phyloP scores from a whole-genome alignment of 2,113 vertebrate genomes.

The Turnix velox region DNA sequence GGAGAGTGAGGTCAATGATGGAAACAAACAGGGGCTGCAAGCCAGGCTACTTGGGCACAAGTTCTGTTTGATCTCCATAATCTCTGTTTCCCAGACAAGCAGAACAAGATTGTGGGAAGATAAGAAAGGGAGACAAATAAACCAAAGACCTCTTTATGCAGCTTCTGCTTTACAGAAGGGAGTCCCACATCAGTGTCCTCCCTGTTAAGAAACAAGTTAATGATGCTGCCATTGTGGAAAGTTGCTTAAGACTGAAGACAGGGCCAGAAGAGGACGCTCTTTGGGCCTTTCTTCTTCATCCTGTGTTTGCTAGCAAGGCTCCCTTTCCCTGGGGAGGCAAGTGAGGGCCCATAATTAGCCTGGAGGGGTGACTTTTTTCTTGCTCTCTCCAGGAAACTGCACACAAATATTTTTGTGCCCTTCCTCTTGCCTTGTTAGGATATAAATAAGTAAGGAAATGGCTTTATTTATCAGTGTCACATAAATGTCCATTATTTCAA shows the following conservation, averaged over 20 bases:
- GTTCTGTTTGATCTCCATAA: background rate
- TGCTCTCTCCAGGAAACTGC: background rate
- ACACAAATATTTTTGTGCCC: background rate
- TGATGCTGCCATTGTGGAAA: background rate
- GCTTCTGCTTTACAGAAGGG: background rate
- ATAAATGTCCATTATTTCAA: background rate
- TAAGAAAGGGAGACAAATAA: background rate
- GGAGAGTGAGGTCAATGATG: rapidly evolving
- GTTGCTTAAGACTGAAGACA: background rate
- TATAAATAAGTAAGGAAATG: slow-evolving; percentile 5
- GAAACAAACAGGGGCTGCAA: background rate
- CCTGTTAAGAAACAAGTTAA: background rate
- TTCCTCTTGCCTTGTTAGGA: background rate
- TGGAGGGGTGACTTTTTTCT: background rate
- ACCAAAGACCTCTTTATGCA: rapidly evolving
- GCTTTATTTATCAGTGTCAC: background rate
- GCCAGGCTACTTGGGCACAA: background rate
- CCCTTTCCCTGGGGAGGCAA: background rate
- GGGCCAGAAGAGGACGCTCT: background rate
- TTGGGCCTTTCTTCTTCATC: background rate
- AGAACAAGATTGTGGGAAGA: background rate
- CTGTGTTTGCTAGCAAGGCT: background rate
- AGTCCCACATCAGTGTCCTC: background rate
- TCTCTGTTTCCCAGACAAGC: background rate
- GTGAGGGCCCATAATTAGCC: background rate